Evolutionary conservation across 1,140 invertebrate species (phyloP).

Genomic region (Microplitis demolitor): DNA sequence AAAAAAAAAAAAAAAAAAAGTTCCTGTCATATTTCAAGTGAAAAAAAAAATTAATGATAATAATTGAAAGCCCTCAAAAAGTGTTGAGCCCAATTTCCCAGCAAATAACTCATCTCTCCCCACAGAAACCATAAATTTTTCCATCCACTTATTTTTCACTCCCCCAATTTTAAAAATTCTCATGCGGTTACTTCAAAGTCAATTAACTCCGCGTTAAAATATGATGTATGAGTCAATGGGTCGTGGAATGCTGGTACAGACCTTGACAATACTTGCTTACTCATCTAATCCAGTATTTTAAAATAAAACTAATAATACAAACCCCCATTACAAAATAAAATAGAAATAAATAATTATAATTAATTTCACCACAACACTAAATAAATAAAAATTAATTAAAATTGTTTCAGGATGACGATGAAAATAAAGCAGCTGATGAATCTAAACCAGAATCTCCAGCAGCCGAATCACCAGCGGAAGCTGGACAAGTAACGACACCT

Average conservation of each 20-base stretch:
- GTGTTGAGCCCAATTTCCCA: no score
- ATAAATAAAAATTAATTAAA: neutral
- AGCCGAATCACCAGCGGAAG: conserved; percentile 58
- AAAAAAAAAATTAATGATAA: no score
- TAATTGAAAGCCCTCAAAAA: no score
- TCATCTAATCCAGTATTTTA: neutral
- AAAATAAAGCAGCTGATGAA: conserved; percentile 53
- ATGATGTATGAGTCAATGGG: neutral
- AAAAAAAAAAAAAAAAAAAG: no score
- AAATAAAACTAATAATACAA: no score
- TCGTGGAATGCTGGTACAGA: neutral
- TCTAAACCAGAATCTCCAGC: conserved; percentile 50
- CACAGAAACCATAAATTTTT: no score
- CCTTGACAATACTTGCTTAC: neutral
- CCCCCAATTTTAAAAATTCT: no score
- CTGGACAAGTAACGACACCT: conserved; percentile 59
- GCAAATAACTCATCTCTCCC: no score
- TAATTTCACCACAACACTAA: neutral
- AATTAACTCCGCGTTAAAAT: neutral
- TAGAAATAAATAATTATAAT: neutral
- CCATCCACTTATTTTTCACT: no score
- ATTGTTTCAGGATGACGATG: conserved; percentile 44
- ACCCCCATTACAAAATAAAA: no score
- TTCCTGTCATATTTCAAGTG: no score
- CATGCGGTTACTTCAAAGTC: neutral